Evolutionary conservation across 2,797 vertebrate genomes (phyloP).

Genomic region (Pangasius sanitwongsei): DNA sequence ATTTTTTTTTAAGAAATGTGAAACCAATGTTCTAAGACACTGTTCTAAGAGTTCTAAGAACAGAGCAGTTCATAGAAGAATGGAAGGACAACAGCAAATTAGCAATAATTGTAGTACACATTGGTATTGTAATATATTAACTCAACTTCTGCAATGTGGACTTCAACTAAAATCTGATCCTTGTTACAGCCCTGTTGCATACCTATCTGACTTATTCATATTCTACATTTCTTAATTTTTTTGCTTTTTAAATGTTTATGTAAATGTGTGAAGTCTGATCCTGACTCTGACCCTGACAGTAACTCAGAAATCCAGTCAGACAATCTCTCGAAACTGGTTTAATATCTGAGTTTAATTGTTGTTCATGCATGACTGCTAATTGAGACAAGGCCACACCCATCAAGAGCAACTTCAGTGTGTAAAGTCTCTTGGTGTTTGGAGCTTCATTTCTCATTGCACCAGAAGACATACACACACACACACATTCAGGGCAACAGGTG

Average conservation of each 20-base stretch:
- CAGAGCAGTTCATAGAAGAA: background rate
- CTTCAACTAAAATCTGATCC: background rate
- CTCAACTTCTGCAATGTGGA: background rate
- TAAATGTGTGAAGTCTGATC: background rate
- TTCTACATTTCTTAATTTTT: background rate
- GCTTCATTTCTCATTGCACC: background rate
- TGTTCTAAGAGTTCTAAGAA: background rate
- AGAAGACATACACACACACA: conserved; percentile 16
- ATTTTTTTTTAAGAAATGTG: background rate
- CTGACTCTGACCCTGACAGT: background rate
- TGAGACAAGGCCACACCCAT: background rate
- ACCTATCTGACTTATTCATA: background rate
- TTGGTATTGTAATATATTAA: background rate
- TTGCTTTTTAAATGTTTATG: background rate
- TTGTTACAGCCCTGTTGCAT: background rate
- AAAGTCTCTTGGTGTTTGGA: background rate
- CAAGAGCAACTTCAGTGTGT: background rate
- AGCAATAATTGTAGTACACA: background rate
- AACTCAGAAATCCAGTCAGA: background rate
- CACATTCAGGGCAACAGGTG: conserved; percentile 36
- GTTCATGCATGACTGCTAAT: conserved; percentile 8
- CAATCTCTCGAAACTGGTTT: background rate
- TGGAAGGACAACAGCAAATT: background rate
- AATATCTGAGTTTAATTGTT: conserved; percentile 5
- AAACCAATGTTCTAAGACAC: background rate